Percentiles rank a stretch among this genome's conserved stretches.
Evolutionary conservation across 2,797 vertebrate species (phyloP).

Genomic region (Anisognathus igniventris): DNA sequence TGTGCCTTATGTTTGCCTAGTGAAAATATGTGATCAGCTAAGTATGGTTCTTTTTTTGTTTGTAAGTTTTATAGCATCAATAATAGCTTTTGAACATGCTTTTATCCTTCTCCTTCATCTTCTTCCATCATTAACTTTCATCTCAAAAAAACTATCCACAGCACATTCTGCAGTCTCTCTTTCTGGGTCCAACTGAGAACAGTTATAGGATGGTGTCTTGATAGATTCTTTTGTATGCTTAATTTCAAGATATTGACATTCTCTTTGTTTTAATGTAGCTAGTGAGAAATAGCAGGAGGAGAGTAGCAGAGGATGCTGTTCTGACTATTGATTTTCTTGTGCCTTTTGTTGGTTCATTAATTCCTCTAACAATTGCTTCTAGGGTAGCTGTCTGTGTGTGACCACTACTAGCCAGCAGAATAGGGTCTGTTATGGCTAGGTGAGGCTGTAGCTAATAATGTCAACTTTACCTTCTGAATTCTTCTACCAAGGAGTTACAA

Average conservation of each 20-base stretch:
- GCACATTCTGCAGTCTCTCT: neutral
- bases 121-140: neutral
- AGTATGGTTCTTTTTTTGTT: neutral
- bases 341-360: constrained; percentile 48
- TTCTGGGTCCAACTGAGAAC: neutral
- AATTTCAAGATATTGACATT: constrained; percentile 11
- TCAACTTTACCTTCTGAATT: neutral
- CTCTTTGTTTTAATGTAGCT: constrained; percentile 39
- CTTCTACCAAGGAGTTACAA: neutral
- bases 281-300: constrained; percentile 10
- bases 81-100: neutral
- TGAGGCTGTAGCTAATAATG: neutral
- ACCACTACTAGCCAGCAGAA: neutral
- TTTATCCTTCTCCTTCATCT: neutral
- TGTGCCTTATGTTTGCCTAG: neutral
- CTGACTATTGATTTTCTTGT: constrained; percentile 58
- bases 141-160: neutral
- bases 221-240: neutral
- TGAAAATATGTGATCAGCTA: neutral
- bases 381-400: neutral
- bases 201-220: neutral
- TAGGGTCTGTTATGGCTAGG: neutral
- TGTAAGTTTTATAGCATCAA: neutral
- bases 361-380: constrained; percentile 41
- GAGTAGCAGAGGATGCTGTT: constrained; percentile 22